phyloP scores from a whole-genome alignment of 64 coral and sea anemone genomes.

The Pocillopora damicornis region DNA sequence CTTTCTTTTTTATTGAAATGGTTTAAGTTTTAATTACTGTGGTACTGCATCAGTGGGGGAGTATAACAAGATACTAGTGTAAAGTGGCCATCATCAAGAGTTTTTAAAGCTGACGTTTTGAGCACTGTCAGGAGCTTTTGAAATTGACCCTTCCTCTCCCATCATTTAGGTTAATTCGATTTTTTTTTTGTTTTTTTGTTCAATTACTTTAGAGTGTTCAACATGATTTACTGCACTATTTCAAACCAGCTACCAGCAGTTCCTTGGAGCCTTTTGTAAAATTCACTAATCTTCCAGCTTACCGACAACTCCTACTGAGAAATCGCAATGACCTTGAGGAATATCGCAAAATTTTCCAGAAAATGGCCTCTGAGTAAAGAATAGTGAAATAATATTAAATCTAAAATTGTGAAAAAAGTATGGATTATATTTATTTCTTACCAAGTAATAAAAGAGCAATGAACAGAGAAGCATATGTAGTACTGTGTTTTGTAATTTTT shows the following conservation, averaged over 20 bases:
- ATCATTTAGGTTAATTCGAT: not conserved
- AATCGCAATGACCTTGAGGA: slow-evolving; percentile 20
- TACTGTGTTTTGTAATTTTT: too few species aligned
- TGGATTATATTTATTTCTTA: too few species aligned
- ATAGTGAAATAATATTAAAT: not conserved
- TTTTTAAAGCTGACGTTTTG: too few species aligned
- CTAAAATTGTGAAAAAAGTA: not conserved
- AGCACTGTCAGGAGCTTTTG: too few species aligned
- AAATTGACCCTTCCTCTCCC: not conserved
- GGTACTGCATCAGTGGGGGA: too few species aligned
- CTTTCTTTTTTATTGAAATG: too few species aligned
- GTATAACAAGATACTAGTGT: too few species aligned
- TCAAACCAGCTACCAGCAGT: slow-evolving; percentile 10
- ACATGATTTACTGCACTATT: slow-evolving; percentile 51
- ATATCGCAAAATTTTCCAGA: slow-evolving; percentile 34
- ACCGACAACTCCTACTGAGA: slow-evolving; percentile 45
- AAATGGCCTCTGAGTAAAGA: not conserved
- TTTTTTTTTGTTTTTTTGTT: not conserved
- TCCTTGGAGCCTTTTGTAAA: slow-evolving; percentile 37
- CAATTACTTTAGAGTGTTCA: slow-evolving; percentile 24
- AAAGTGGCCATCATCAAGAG: too few species aligned
- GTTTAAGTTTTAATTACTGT: too few species aligned
- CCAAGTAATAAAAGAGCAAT: too few species aligned
- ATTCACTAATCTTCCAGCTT: slow-evolving; percentile 46
- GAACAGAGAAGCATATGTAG: too few species aligned